Conservation (phyloP, 2,797 vertebrate genomes). For the Sorex maritimensis region DNA sequence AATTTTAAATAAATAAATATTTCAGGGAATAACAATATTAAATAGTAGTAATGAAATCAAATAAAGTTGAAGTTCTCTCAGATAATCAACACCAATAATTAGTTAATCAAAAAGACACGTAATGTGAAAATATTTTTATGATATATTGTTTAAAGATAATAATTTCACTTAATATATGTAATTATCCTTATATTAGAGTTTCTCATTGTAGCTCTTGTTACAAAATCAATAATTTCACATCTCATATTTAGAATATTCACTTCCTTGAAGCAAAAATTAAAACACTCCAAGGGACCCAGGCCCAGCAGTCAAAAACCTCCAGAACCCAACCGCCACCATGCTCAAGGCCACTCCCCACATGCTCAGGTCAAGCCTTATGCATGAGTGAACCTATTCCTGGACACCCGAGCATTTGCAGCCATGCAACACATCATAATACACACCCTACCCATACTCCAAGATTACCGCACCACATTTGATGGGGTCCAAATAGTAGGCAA, state of each 20-base stretch:
- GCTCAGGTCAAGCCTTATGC: too few species aligned
- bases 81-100: not conserved
- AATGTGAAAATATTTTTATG: not conserved
- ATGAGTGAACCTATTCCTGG: too few species aligned
- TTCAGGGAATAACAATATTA: not conserved
- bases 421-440: too few species aligned
- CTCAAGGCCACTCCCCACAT: too few species aligned
- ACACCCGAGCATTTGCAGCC: too few species aligned
- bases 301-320: too few species aligned
- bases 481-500: too few species aligned
- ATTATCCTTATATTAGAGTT: not conserved
- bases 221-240: not conserved
- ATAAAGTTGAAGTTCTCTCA: not conserved
- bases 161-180: not conserved
- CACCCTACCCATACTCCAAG: too few species aligned
- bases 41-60: not conserved
- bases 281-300: not conserved
- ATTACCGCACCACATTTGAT: too few species aligned
- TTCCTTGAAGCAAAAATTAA: conserved; percentile 41
- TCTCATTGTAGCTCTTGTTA: not conserved
- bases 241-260: not conserved
- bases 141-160: conserved; percentile 15
- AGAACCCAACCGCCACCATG: too few species aligned
- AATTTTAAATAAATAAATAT: conserved; percentile 31
- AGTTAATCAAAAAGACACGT: conserved; percentile 48